These are phyloP conservation scores for Apotomis turbidana DNA, from an alignment of 2,888 invertebrate genomes.

Conservation along the genomic window DNA sequence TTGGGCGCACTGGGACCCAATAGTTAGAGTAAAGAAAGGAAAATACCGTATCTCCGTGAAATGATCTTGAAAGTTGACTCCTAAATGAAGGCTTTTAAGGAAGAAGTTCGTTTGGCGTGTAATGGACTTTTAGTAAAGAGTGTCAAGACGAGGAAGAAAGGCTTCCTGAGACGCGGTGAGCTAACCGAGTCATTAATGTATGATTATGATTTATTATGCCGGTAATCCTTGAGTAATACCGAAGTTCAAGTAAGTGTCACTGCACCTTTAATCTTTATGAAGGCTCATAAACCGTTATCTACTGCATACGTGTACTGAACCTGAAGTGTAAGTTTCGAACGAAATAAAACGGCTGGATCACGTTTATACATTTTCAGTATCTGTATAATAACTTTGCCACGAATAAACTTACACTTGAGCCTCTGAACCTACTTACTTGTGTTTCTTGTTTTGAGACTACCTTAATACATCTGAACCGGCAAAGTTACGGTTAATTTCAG, in stretches of 20 bases:
- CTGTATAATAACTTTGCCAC: no score
- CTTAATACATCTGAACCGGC: neutral
- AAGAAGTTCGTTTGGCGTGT: neutral
- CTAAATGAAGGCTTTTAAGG: neutral
- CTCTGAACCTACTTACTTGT: no score
- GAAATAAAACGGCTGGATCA: no score
- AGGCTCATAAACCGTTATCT: neutral
- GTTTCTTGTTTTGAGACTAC: no score
- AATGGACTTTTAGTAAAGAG: neutral
- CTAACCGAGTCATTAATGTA: constrained; percentile 6
- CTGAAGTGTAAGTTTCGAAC: no score
- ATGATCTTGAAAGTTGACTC: neutral
- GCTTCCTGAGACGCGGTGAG: constrained; percentile 15
- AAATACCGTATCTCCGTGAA: neutral
- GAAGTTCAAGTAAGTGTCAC: constrained; percentile 21
- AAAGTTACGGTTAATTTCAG: neutral
- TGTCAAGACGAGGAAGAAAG: constrained; percentile 18
- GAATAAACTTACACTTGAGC: no score
- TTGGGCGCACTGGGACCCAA: constrained; percentile 6
- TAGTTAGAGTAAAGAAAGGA: constrained; percentile 2
- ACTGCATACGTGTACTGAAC: neutral
- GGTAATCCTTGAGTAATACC: constrained; percentile 32
- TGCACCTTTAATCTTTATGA: constrained; percentile 8
- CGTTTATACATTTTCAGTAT: no score
- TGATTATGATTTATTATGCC: constrained; percentile 36